phyloP scores from a whole-genome alignment of 2,797 vertebrate genomes.

The Pangasius mekongensis region DNA sequence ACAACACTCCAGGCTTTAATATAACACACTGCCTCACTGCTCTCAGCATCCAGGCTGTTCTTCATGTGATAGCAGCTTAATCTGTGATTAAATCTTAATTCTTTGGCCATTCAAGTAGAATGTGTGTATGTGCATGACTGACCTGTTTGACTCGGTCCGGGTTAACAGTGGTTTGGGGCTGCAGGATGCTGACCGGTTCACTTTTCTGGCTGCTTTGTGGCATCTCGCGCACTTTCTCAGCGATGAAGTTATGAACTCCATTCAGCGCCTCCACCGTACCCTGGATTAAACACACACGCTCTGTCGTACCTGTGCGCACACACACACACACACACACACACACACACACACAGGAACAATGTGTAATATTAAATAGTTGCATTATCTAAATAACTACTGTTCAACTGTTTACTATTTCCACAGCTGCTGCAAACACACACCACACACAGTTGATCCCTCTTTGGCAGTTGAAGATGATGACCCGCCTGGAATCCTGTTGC shows the following conservation, averaged over 20 bases:
- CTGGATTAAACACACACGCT: slow-evolving; percentile 98
- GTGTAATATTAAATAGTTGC: not conserved
- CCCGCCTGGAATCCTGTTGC: slow-evolving; percentile 72
- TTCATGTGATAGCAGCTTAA: not conserved
- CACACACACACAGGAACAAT: slow-evolving; percentile 50
- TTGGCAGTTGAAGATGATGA: slow-evolving; percentile 59
- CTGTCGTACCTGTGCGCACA: slow-evolving; percentile 88
- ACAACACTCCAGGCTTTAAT: slow-evolving; percentile 10
- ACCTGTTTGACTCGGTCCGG: slow-evolving; percentile 99
- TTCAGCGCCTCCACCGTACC: slow-evolving; percentile 98
- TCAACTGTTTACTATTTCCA: slow-evolving; percentile 11
- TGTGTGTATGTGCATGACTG: not conserved
- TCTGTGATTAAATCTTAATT: not conserved
- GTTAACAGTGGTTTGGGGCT: slow-evolving; percentile 98
- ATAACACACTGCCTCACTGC: not conserved
- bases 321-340: slow-evolving; percentile 61
- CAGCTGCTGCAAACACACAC: slow-evolving; percentile 51
- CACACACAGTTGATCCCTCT: slow-evolving; percentile 49
- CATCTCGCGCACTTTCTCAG: slow-evolving; percentile 99
- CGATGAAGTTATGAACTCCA: slow-evolving; percentile 98
- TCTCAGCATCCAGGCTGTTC: not conserved
- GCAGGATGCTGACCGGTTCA: slow-evolving; percentile 97
- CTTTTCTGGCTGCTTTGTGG: slow-evolving; percentile 98
- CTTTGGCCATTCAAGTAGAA: not conserved
- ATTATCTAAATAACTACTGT: not conserved